Conservation (phyloP, 2,113 vertebrate species). For the Pica pica region DNA sequence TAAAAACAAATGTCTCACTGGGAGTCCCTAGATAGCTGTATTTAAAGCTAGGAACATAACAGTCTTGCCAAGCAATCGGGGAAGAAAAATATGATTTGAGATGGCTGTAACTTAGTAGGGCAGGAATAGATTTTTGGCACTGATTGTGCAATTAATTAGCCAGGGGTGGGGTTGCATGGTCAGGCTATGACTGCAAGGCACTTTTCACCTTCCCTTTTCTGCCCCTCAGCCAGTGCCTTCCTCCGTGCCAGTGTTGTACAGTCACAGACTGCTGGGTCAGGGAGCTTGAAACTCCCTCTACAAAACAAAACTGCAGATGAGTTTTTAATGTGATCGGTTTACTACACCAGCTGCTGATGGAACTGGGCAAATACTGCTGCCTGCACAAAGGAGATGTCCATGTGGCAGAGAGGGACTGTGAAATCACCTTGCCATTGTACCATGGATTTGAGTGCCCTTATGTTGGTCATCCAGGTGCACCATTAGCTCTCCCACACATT, state of each 20-base stretch:
- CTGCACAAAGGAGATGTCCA: not conserved
- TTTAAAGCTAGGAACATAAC: slow-evolving; percentile 38
- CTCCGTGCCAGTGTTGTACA: not conserved
- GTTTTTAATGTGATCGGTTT: not conserved
- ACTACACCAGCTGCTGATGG: not conserved
- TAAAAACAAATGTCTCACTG: slow-evolving; percentile 10
- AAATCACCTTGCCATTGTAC: not conserved
- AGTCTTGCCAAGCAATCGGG: not conserved
- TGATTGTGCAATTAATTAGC: not conserved
- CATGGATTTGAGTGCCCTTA: not conserved
- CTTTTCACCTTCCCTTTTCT: not conserved
- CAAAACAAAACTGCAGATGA: not conserved
- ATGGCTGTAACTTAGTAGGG: not conserved
- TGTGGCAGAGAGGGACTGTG: not conserved
- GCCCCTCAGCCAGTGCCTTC: not conserved
- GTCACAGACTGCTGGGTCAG: not conserved
- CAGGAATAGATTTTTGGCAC: slow-evolving; percentile 5
- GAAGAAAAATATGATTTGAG: slow-evolving; percentile 44
- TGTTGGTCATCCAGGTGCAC: not conserved
- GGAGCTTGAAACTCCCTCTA: not conserved
- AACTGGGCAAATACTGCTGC: not conserved
- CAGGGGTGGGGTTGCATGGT: not conserved
- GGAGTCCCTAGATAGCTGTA: slow-evolving; percentile 36
- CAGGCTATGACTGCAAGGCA: not conserved
- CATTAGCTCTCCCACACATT: not conserved